Evolutionary conservation across 2,113 vertebrate species (phyloP).

Genomic region (Electrona antarctica): DNA sequence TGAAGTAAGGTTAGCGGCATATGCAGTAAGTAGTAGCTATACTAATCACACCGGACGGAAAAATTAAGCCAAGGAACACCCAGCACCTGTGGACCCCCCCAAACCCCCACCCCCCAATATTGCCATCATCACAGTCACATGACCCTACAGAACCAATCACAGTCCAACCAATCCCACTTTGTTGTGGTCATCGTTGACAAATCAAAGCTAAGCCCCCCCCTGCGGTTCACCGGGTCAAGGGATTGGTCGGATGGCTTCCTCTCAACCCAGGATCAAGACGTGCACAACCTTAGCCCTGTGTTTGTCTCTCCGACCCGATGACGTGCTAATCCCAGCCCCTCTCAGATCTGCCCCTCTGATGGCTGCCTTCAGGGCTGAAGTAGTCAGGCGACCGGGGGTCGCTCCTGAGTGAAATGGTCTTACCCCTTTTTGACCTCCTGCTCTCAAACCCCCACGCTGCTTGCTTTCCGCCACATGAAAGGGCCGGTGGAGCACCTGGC

Average conservation of each 20-base stretch:
- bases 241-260: constrained; percentile 35
- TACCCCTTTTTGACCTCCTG: constrained; percentile 26
- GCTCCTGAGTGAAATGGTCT: constrained; percentile 62
- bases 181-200: constrained; percentile 74
- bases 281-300: constrained; percentile 42
- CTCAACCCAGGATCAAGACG: constrained; percentile 61
- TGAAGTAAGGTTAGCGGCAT: no score
- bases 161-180: constrained; percentile 54
- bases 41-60: constrained; percentile 12
- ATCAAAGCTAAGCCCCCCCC: constrained; percentile 68
- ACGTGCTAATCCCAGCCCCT: constrained; percentile 58
- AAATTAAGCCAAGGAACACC: neutral
- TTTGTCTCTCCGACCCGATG: constrained; percentile 53
- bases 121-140: constrained; percentile 29
- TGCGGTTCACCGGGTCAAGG: constrained; percentile 58
- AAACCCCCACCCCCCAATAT: neutral
- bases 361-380: constrained; percentile 46
- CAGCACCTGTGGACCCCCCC: constrained; percentile 4
- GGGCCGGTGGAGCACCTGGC: constrained; percentile 25
- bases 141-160: constrained; percentile 38
- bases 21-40: neutral
- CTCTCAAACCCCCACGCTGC: constrained; percentile 27
- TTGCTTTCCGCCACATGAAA: constrained; percentile 38
- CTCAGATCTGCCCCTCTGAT: constrained; percentile 55
- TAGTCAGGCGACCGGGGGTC: constrained; percentile 35